phyloP scores from a whole-genome alignment of 1,140 invertebrate species.

The Colletes gigas region DNA sequence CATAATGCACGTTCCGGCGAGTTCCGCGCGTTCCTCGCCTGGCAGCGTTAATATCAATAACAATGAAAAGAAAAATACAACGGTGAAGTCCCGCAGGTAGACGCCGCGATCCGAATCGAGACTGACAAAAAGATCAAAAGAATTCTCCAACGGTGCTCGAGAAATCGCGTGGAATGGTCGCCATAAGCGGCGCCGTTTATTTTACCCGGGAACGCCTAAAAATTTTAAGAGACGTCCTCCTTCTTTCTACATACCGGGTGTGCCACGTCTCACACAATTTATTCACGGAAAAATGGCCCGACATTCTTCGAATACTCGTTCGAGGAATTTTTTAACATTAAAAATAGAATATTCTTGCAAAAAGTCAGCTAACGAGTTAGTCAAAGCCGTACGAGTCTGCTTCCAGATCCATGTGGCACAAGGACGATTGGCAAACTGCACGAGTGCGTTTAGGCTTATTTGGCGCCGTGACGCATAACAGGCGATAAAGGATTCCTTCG shows the following conservation, averaged over 20 bases:
- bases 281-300: no score
- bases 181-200: conserved; percentile 25
- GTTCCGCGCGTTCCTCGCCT: conserved; percentile 11
- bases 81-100: conserved; percentile 29
- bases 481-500: no score
- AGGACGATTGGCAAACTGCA: no score
- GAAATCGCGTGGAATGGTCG: conserved; percentile 41
- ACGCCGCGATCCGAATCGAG: conserved; percentile 32
- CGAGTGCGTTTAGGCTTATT: no score
- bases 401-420: no score
- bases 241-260: background rate
- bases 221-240: background rate
- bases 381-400: no score
- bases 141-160: conserved; percentile 26
- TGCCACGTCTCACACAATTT: no score
- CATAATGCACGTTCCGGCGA: background rate
- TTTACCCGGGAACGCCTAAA: conserved; percentile 14
- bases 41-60: conserved; percentile 47
- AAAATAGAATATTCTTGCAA: no score
- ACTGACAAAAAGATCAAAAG: conserved; percentile 37
- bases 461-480: no score
- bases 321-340: no score
- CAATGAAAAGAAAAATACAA: conserved; percentile 40
- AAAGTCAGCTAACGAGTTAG: no score
- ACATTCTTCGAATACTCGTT: no score